phyloP scores from a whole-genome alignment of 2,888 invertebrate species.

The Linhomoeus sp. region DNA sequence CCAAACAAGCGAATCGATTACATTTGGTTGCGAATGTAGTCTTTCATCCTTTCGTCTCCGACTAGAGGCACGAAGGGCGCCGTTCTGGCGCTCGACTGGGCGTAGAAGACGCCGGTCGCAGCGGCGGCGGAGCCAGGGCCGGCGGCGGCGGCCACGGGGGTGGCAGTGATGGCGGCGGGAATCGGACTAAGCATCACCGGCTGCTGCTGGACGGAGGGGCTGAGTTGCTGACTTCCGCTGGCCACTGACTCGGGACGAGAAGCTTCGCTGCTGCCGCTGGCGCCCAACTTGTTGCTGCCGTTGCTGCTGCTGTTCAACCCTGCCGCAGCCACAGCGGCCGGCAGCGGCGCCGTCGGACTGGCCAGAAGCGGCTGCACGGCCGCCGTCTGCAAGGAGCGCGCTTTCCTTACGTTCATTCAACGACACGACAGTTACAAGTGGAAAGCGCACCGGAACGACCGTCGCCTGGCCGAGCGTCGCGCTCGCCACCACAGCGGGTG shows the following conservation, averaged over 20 bases:
- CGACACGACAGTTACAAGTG: neutral
- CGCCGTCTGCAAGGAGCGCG: neutral
- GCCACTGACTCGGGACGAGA: too few relatives aligned
- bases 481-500: neutral
- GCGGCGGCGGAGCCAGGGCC: neutral
- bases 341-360: neutral
- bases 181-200: neutral
- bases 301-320: neutral
- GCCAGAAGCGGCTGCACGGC: neutral
- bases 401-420: neutral
- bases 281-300: neutral
- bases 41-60: conserved; percentile 18
- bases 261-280: neutral
- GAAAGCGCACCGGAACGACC: neutral
- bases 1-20: conserved; percentile 7
- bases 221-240: too few relatives aligned
- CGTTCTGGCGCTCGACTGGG: neutral
- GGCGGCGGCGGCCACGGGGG: neutral
- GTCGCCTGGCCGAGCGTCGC: neutral
- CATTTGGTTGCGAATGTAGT: conserved; percentile 25
- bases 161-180: neutral
- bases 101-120: neutral
- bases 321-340: neutral
- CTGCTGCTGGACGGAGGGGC: too few relatives aligned
- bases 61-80: conserved; percentile 5